phyloP scores from a whole-genome alignment of 2,113 vertebrate genomes.

The Symphodus melops region DNA sequence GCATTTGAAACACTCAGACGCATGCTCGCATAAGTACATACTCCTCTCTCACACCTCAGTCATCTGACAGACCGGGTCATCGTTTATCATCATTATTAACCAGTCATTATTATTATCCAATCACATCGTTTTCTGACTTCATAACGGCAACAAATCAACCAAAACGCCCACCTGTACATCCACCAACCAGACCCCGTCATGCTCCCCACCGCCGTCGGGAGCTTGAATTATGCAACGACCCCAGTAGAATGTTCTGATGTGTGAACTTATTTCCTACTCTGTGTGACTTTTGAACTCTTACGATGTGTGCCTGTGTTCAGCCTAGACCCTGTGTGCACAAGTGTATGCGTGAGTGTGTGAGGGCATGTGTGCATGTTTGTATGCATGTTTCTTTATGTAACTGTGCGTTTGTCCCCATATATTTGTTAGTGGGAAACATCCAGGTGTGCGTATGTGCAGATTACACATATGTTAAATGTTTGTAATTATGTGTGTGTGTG shows the following conservation, averaged over 20 bases:
- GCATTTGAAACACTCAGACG: conserved; percentile 77
- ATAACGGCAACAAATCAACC: conserved; percentile 61
- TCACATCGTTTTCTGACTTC: conserved; percentile 67
- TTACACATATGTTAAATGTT: conserved; percentile 58
- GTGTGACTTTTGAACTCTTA: conserved; percentile 78
- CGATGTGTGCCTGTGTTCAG: conserved; percentile 75
- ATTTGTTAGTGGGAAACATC: conserved; percentile 60
- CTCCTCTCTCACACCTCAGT: conserved; percentile 76
- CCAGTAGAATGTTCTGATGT: conserved; percentile 85
- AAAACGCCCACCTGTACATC: conserved; percentile 29
- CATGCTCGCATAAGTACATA: conserved; percentile 71
- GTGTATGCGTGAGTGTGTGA: conserved; percentile 11
- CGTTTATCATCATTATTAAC: conserved; percentile 64
- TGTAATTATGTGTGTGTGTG: conserved; percentile 33
- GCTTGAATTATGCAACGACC: conserved; percentile 86
- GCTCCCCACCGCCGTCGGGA: conserved; percentile 77
- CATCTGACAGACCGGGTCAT: conserved; percentile 69
- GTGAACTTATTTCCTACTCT: conserved; percentile 81
- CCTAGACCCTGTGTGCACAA: conserved; percentile 54
- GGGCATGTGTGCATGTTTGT: conserved; percentile 56
- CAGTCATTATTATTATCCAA: conserved; percentile 62
- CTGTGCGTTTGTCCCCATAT: conserved; percentile 56
- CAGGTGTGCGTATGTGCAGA: conserved; percentile 59
- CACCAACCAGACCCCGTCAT: conserved; percentile 80
- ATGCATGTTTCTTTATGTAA: conserved; percentile 62